Evolutionary conservation across 1,140 invertebrate species (phyloP).

Genomic region (Mylabris phalerata): DNA sequence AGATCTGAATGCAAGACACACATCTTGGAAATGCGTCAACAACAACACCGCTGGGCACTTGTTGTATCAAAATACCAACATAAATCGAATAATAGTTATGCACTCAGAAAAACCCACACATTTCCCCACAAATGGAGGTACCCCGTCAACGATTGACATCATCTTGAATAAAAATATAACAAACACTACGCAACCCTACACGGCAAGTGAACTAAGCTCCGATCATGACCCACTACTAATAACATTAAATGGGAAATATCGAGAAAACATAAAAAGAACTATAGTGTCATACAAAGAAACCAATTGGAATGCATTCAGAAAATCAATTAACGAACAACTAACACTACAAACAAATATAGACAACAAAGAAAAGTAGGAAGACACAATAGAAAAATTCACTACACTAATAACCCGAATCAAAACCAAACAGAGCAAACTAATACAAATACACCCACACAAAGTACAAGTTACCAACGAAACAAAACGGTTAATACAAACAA

Average conservation of each 20-base stretch:
- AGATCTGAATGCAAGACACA: constrained; percentile 16
- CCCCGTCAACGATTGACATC: constrained; percentile 10
- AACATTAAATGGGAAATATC: background rate
- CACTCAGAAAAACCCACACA: constrained; percentile 7
- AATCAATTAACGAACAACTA: constrained; percentile 1
- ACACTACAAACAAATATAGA: constrained; percentile 1
- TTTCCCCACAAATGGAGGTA: constrained; percentile 3
- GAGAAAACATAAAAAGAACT: background rate
- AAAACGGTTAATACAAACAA: background rate
- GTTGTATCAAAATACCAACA: background rate
- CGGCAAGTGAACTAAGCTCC: background rate
- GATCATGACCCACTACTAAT: constrained; percentile 4
- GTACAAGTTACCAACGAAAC: background rate
- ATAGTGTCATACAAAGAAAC: constrained; percentile 7
- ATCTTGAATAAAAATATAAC: constrained; percentile 8
- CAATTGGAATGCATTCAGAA: constrained; percentile 8
- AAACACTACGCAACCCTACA: background rate
- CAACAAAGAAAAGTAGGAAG: background rate
- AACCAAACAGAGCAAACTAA: background rate
- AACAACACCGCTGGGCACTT: constrained; percentile 7
- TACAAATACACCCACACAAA: constrained; percentile 1
- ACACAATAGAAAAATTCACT: background rate
- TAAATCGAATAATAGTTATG: background rate
- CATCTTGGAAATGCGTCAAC: background rate
- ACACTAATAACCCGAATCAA: background rate